A percentile compares a stretch with the other conserved stretches of the same genome.
Conservation (phyloP, 2,888 invertebrate species). For the Synergus umbraculus region DNA sequence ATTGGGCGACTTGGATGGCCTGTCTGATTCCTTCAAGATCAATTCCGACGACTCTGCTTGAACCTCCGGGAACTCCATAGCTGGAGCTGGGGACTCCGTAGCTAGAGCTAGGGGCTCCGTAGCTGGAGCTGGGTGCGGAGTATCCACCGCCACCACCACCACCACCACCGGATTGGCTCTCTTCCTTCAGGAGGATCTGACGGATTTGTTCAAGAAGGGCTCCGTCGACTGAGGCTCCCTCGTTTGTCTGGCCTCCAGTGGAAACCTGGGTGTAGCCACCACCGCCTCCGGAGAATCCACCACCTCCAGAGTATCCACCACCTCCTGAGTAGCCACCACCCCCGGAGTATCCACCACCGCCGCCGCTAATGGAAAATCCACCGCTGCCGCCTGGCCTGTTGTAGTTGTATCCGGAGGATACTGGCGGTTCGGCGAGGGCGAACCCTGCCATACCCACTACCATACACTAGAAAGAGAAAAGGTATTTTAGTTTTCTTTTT, state of each 20-base stretch:
- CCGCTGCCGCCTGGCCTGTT: slow-evolving; percentile 80
- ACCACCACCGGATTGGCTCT: slow-evolving; percentile 81
- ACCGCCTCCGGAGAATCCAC: slow-evolving; percentile 76
- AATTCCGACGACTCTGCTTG: slow-evolving; percentile 87
- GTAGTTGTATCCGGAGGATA: slow-evolving; percentile 75
- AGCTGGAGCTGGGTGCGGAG: slow-evolving; percentile 72
- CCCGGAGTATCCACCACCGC: slow-evolving; percentile 68
- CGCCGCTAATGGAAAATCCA: slow-evolving; percentile 66
- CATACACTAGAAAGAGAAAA: slow-evolving; percentile 84
- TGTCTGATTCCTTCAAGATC: slow-evolving; percentile 91
- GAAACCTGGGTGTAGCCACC: slow-evolving; percentile 87
- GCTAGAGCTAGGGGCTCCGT: slow-evolving; percentile 78
- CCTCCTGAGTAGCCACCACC: slow-evolving; percentile 72
- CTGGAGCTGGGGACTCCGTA: slow-evolving; percentile 82
- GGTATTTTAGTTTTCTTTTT: neutral
- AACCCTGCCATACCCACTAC: slow-evolving; percentile 88
- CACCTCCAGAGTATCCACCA: slow-evolving; percentile 76
- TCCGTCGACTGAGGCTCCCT: slow-evolving; percentile 89
- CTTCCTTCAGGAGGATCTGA: slow-evolving; percentile 90
- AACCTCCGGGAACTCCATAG: slow-evolving; percentile 82
- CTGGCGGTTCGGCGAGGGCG: slow-evolving; percentile 86
- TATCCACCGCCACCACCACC: slow-evolving; percentile 76
- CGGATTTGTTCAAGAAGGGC: slow-evolving; percentile 90
- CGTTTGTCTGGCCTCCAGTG: slow-evolving; percentile 88
- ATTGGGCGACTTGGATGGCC: slow-evolving; percentile 92